Evolutionary conservation across 2,888 invertebrate genomes (phyloP).

Genomic region (Plutella xylostella): DNA sequence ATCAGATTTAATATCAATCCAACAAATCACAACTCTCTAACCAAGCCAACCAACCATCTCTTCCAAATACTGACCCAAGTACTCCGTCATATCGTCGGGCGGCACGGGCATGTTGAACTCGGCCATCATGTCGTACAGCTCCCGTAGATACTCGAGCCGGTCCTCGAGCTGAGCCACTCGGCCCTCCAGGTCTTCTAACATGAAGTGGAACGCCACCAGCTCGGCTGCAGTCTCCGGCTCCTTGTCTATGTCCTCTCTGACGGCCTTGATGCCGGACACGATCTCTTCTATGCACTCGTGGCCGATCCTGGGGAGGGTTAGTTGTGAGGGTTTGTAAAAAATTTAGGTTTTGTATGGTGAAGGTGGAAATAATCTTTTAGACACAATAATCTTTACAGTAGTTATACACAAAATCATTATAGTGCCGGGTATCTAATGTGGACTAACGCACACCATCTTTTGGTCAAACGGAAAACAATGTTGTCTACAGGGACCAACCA

Average conservation of each 20-base stretch:
- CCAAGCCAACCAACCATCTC: no score
- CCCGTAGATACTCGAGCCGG: constrained; percentile 82
- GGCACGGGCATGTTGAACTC: constrained; percentile 80
- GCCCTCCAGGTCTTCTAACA: constrained; percentile 75
- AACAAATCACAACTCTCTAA: no score
- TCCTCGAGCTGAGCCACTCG: constrained; percentile 78
- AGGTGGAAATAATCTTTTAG: no score
- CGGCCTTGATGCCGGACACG: constrained; percentile 72
- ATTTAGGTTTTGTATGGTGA: no score
- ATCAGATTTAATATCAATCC: no score
- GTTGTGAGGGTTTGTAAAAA: not conserved
- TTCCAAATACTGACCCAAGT: constrained; percentile 47
- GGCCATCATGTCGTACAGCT: constrained; percentile 86
- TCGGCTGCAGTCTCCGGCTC: constrained; percentile 79
- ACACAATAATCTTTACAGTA: no score
- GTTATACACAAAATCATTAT: no score
- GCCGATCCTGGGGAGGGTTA: constrained; percentile 66
- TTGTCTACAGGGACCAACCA: no score
- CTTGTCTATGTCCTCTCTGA: constrained; percentile 72
- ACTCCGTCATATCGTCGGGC: constrained; percentile 77
- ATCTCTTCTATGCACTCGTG: constrained; percentile 70
- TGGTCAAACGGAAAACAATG: no score
- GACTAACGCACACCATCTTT: no score
- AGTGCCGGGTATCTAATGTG: no score
- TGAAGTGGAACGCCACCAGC: constrained; percentile 76